A percentile compares a stretch with the other conserved stretches of the same genome.
Evolutionary conservation across 2,888 invertebrate genomes (phyloP).

Genomic region (Parascotia fuliginaria): DNA sequence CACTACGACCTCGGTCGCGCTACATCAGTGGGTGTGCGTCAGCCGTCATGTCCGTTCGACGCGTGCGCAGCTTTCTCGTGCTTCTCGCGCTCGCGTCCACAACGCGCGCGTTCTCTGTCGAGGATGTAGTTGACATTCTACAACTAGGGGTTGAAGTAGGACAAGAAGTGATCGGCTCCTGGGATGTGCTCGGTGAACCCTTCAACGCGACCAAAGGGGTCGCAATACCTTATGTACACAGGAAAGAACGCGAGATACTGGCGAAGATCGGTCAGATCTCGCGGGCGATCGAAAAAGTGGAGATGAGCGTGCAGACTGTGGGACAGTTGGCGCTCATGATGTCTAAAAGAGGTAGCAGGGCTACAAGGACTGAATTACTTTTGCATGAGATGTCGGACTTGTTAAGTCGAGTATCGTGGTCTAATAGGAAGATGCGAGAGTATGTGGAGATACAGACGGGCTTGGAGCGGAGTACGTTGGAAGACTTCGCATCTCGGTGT

Average conservation of each 20-base stretch:
- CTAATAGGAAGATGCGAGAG: conserved; percentile 86
- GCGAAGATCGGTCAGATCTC: conserved; percentile 69
- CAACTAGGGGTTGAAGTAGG: conserved; percentile 86
- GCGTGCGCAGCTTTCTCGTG: conserved; percentile 61
- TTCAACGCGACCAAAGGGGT: conserved; percentile 82
- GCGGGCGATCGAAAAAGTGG: conserved; percentile 64
- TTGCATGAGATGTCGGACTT: conserved; percentile 87
- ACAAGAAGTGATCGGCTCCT: conserved; percentile 86
- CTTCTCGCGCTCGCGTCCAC: conserved; percentile 56
- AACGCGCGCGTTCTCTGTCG: conserved; percentile 74
- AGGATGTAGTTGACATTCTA: conserved; percentile 87
- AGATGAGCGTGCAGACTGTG: conserved; percentile 62
- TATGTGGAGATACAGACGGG: conserved; percentile 82
- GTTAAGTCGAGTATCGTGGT: conserved; percentile 85
- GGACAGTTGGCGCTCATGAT: conserved; percentile 62
- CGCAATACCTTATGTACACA: conserved; percentile 86
- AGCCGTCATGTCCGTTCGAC: conserved; percentile 70
- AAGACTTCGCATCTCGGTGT: conserved; percentile 89
- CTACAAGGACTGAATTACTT: conserved; percentile 84
- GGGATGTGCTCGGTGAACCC: conserved; percentile 87
- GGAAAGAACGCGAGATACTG: conserved; percentile 87
- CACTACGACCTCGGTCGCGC: conserved; percentile 61
- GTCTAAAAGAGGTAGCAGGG: conserved; percentile 68
- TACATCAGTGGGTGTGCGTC: conserved; percentile 67
- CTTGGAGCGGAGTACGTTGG: conserved; percentile 88